Conservation (phyloP, 2,888 invertebrate genomes). For the Portevinia maculata region DNA sequence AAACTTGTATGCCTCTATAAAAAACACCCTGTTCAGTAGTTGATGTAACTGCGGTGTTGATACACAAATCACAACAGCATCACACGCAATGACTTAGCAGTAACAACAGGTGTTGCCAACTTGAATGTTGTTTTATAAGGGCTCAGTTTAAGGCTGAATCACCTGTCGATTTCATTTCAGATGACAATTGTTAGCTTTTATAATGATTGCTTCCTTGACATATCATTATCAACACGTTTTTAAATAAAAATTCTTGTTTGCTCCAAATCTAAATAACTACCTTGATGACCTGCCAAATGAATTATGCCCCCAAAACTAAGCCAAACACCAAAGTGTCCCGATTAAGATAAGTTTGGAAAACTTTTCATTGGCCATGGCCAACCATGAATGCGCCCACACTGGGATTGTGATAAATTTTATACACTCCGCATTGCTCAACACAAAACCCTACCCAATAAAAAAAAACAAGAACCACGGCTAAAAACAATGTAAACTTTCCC, state of each 20-base stretch:
- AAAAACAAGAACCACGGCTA: slow-evolving; percentile 10
- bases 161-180: too few species aligned
- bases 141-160: too few species aligned
- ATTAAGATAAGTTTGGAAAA: slow-evolving; percentile 39
- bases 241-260: background rate
- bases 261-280: background rate
- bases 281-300: slow-evolving; percentile 63
- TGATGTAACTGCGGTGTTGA: too few species aligned
- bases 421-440: slow-evolving; percentile 50
- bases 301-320: slow-evolving; percentile 23
- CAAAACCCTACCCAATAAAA: slow-evolving; percentile 1
- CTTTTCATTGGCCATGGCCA: slow-evolving; percentile 21
- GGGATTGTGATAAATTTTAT: slow-evolving; percentile 35
- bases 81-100: too few species aligned
- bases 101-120: too few species aligned
- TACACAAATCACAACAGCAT: too few species aligned
- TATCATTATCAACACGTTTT: too few species aligned
- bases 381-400: slow-evolving; percentile 14
- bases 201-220: too few species aligned
- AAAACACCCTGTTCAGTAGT: too few species aligned
- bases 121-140: too few species aligned
- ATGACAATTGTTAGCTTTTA: too few species aligned
- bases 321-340: slow-evolving; percentile 27
- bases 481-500: slow-evolving; percentile 41
- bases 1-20: too few species aligned